Percentiles rank a stretch among this genome's conserved stretches.
Conservation (phyloP, 2,113 vertebrate genomes). For the Mesocricetus auratus region DNA sequence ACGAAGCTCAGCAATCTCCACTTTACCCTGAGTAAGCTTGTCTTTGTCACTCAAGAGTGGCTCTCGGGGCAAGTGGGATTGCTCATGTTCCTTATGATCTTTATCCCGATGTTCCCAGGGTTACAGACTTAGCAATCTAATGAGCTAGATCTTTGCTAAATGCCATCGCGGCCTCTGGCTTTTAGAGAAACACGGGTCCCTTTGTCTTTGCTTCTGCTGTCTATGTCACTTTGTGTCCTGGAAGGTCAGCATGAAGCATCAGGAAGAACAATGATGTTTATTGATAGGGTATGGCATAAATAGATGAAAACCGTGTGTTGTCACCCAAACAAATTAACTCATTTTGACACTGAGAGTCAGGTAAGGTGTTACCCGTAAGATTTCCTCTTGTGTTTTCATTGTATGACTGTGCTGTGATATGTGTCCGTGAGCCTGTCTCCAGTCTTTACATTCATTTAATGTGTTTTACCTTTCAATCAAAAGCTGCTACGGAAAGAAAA, state of each 20-base stretch:
- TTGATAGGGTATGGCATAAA: conserved; percentile 4
- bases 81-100: not conserved
- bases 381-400: not conserved
- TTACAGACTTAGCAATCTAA: not conserved
- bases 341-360: conserved; percentile 35
- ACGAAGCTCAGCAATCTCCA: not conserved
- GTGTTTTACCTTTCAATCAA: conserved; percentile 60
- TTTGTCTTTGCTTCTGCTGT: conserved; percentile 21
- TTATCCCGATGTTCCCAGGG: not conserved
- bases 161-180: not conserved
- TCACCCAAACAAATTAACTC: not conserved
- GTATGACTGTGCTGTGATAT: not conserved
- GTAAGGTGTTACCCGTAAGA: not conserved
- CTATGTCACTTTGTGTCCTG: not conserved
- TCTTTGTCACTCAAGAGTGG: not conserved
- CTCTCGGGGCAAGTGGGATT: not conserved
- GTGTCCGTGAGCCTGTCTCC: not conserved
- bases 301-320: not conserved
- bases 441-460: conserved; percentile 8
- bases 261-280: not conserved
- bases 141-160: not conserved
- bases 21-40: not conserved
- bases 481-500: conserved; percentile 98
- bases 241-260: not conserved
- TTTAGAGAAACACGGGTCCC: not conserved